Percentiles rank a stretch among this genome's conserved stretches.
Evolutionary conservation across 2,113 vertebrate genomes (phyloP).

Genomic region (Daboia siamensis): DNA sequence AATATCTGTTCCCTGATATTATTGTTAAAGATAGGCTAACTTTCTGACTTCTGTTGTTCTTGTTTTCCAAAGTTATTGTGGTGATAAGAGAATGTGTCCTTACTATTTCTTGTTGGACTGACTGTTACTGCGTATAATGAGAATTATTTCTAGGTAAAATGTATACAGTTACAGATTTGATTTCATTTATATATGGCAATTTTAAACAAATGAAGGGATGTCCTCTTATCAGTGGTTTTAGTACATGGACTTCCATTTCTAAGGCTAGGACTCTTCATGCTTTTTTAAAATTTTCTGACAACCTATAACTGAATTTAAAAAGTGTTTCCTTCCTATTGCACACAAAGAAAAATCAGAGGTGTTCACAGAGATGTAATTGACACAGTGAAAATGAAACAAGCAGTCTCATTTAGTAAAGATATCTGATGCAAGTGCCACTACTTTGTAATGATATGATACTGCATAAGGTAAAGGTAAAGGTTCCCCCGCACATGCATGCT

Average conservation of each 20-base stretch:
- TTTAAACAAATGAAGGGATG: background rate
- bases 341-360: no score
- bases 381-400: no score
- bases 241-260: background rate
- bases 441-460: no score
- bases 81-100: background rate
- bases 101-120: background rate
- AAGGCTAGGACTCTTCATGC: no score
- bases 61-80: background rate
- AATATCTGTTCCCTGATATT: background rate
- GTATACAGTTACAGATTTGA: background rate
- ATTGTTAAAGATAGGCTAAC: background rate
- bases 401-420: no score
- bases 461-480: no score
- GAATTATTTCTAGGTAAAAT: background rate
- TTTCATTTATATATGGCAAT: background rate
- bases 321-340: no score
- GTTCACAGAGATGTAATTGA: no score
- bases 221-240: background rate
- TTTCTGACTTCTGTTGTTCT: background rate
- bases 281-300: no score
- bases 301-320: no score
- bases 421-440: no score
- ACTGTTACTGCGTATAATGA: background rate
- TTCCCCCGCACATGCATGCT: no score